Evolutionary conservation across 2,888 invertebrate genomes (phyloP).

Genomic region (Rhaphigaster nebulosa): DNA sequence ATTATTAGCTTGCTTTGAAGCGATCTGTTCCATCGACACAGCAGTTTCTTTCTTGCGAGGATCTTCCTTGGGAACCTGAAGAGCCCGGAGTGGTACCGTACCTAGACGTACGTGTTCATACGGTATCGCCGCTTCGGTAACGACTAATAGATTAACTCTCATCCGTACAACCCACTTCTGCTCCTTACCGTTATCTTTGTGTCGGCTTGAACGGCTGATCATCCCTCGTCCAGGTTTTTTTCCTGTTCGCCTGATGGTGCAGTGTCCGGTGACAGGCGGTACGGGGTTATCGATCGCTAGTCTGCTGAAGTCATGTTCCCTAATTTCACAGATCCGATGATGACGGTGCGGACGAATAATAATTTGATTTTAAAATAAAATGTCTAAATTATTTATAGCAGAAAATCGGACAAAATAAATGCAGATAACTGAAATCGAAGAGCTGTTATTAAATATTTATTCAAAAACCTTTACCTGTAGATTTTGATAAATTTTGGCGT

Average conservation of each 20-base stretch:
- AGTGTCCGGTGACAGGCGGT: neutral
- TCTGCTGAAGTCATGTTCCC: neutral
- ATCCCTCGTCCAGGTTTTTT: neutral
- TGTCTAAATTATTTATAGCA: neutral
- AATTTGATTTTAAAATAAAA: neutral
- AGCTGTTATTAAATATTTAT: too few relatives aligned
- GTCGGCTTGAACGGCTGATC: neutral
- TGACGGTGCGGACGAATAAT: neutral
- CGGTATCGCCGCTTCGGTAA: constrained; percentile 3
- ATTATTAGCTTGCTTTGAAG: neutral
- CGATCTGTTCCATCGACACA: constrained; percentile 20
- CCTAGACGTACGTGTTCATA: neutral
- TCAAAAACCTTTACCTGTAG: too few relatives aligned
- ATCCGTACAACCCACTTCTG: constrained; percentile 23
- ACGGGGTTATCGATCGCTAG: neutral
- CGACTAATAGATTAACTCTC: constrained; percentile 34
- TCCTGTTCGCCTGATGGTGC: neutral
- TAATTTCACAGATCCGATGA: neutral
- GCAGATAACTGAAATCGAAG: too few relatives aligned
- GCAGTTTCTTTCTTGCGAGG: constrained; percentile 3
- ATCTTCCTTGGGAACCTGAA: neutral
- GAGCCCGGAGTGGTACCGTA: neutral
- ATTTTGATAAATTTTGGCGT: too few relatives aligned
- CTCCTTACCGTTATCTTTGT: constrained; percentile 37
- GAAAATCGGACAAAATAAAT: too few relatives aligned